A percentile compares a stretch with the other conserved stretches of the same genome.
Evolutionary conservation across 2,113 vertebrate genomes (phyloP).

Genomic region (Semicossyphus pulcher): DNA sequence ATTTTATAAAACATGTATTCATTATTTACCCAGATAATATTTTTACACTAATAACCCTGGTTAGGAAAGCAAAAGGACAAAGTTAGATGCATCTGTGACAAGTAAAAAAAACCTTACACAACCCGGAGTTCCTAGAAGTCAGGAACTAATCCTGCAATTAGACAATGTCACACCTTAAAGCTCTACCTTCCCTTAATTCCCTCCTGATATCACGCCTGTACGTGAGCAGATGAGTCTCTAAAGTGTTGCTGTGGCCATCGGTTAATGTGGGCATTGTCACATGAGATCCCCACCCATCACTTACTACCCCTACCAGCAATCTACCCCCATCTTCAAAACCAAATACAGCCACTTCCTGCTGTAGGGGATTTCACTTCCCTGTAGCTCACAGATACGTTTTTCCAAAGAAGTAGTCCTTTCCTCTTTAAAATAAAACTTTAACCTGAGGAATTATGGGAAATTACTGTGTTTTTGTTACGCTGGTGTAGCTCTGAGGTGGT

Average conservation of each 20-base stretch:
- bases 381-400: background rate
- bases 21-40: no score
- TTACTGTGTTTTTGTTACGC: background rate
- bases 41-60: background rate
- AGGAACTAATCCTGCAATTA: slow-evolving; percentile 1
- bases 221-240: slow-evolving; percentile 21
- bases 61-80: background rate
- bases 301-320: background rate
- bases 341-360: slow-evolving; percentile 35
- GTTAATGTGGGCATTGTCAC: slow-evolving; percentile 32
- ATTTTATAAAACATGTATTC: background rate
- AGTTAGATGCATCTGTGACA: slow-evolving; percentile 16
- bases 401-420: background rate
- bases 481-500: background rate
- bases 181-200: slow-evolving; percentile 4
- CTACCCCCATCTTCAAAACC: slow-evolving; percentile 35
- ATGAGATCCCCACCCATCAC: background rate
- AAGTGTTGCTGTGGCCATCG: no score
- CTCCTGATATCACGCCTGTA: slow-evolving; percentile 4
- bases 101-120: slow-evolving; percentile 21
- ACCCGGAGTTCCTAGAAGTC: slow-evolving; percentile 26
- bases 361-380: slow-evolving; percentile 54
- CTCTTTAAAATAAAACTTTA: background rate
- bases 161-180: slow-evolving; percentile 30
- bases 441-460: background rate